Conservation (phyloP, 2,797 vertebrate species). For the Molossus molossus region DNA sequence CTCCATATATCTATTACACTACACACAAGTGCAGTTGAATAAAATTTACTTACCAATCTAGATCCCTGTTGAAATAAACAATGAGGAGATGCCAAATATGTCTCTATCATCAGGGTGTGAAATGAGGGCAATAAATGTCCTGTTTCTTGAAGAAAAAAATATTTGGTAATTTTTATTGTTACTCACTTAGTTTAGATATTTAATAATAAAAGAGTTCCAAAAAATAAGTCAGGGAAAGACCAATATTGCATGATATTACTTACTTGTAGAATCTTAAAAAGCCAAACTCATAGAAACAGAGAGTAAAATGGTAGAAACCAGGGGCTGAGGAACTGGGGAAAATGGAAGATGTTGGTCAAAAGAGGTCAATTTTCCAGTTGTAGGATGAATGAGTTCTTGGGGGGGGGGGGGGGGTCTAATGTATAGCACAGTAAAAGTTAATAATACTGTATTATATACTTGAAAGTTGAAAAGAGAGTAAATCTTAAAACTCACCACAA, state of each 20-base stretch:
- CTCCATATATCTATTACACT: neutral
- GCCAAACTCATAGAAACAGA: neutral
- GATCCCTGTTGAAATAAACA: constrained; percentile 10
- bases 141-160: neutral
- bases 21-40: neutral
- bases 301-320: neutral
- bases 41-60: neutral
- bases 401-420: neutral
- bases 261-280: neutral
- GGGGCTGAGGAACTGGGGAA: neutral
- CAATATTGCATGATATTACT: neutral
- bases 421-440: neutral
- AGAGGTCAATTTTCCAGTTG: neutral
- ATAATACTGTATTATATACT: neutral
- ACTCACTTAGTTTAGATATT: constrained; percentile 4
- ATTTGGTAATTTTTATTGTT: neutral
- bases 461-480: neutral
- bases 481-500: neutral
- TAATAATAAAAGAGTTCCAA: constrained; percentile 8
- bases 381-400: neutral
- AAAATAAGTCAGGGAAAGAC: neutral
- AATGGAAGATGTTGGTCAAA: neutral
- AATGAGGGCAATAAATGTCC: neutral
- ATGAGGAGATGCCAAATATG: neutral
- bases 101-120: neutral